Evolutionary conservation across 2,888 invertebrate genomes (phyloP), one percentile per base, ranked within the genome.

Genomic region (Trachelus tabidus): DNA sequence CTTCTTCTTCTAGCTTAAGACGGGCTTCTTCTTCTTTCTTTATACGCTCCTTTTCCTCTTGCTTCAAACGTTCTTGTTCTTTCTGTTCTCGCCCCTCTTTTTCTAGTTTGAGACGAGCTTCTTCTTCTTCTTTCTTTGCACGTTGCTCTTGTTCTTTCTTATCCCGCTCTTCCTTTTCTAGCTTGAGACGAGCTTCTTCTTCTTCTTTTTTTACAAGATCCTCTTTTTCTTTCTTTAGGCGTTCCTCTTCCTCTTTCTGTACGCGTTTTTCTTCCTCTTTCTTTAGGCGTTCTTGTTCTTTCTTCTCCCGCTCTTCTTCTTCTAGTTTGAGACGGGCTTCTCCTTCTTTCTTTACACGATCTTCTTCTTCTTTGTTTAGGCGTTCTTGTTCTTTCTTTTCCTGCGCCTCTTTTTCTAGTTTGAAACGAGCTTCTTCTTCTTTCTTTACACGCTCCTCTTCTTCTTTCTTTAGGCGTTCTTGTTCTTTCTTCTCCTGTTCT

Each of bases 251-350:
- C n/a, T 76, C 76, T 34, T 79, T 83, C 73, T 69, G 78, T 71
- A 15, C 9, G 3, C 34, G 34, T 0, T 6, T 4, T 0, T 34
- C 34, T 34, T 34, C 11, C n/a, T 76, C 76, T 34, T 79, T 83
- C 73, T 69, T 79, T 71, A 40, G 4, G 12, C 37, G 40, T 0
- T 40, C 40, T 69, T 80, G 76, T 78, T 85, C 81, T 77, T 82
- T 77, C 76, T 84, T 76, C 79, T 84, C 85, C 4, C 83, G 84
- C 31, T 81, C 86, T 30, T 82, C 12, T 23, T 88, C 87, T 76
- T 82, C 81, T n/a, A 79, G 85, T 1, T 80, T 83, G 71, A 56
- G 56, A 33, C 71, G 56, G 30, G 78, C 73, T 76, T 69, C 68
- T 79, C 78, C 74, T 34, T 77, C 37, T 31, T 73, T 75, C 31